Evolutionary conservation across 2,797 vertebrate genomes (phyloP), one percentile per base, ranked within the genome.

Genomic region (Benthosema pterotum): DNA sequence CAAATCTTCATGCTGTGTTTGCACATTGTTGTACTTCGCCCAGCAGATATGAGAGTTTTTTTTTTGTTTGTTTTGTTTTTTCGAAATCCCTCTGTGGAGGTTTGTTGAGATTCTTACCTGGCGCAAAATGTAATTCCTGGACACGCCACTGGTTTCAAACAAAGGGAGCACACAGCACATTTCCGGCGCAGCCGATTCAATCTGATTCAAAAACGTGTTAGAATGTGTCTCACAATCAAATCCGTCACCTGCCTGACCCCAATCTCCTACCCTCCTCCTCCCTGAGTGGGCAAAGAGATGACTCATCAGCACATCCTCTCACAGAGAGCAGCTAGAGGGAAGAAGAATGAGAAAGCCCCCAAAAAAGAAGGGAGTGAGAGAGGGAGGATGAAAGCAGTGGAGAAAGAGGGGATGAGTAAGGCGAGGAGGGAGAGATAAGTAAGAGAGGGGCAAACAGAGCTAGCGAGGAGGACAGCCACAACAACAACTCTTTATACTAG

Each of bases 381-480:
- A 42, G 52, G 11, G 28, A 42, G 52, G 47, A 42, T 14, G 45
- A 47, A 28, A 59, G 62, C 67, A 32, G 60, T 25, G 46, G 47
- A 67, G 32, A 46, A n/a, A 52, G 48, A n/a, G 42, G 57, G 11
- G 57, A 60, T 18, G 57, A 60, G 51, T 67, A 65, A 62, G 59
- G 57, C 62, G 58, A 51, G n/a, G 45, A 60, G 54, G 52, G 49
- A 46, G 54, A 67, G 55, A 58, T 54, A 69, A n/a, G 61, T 46
- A 78, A 71, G 57, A 63, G 16, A 69, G 47, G 51, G 71, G 58
- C 76, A 81, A 70, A 75, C 65, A 28, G 57, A n/a, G 50, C 4
- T n/a, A n/a, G n/a, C n/a, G n/a, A n/a, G n/a, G 13, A 52, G 52
- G n/a, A 12, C 52, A 11, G 17, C 18, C 5, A 15, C 25, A 32